Conservation (phyloP, 2,797 vertebrate genomes). For the Sebastes kiyomatsui region DNA sequence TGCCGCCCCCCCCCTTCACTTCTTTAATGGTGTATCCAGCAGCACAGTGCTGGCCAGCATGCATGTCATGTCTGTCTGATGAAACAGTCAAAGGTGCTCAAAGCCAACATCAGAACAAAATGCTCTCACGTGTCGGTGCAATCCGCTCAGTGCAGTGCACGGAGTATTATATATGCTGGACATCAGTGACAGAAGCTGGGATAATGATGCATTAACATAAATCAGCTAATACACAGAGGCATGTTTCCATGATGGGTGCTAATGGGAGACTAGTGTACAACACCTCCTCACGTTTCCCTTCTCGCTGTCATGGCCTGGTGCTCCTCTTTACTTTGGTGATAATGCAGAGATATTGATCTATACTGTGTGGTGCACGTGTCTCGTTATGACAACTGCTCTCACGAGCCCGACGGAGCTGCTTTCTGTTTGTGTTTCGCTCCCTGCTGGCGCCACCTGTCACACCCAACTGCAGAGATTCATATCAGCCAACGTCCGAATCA, state of each 20-base stretch:
- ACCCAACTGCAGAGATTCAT: slow-evolving; percentile 7
- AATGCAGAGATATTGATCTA: background rate
- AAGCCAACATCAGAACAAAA: background rate
- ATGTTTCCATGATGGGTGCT: background rate
- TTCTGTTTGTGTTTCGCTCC: slow-evolving; percentile 21
- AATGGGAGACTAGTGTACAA: background rate
- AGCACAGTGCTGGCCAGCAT: background rate
- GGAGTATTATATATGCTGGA: background rate
- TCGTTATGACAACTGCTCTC: slow-evolving; percentile 1
- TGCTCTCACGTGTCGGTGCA: background rate
- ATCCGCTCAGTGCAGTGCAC: background rate
- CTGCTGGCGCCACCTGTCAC: slow-evolving; percentile 36
- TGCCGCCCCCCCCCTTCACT: background rate
- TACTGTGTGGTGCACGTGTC: background rate
- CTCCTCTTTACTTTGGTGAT: background rate
- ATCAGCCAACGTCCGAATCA: background rate
- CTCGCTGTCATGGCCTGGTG: background rate
- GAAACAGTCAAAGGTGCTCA: background rate
- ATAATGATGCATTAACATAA: background rate
- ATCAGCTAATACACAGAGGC: background rate
- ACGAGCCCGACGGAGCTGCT: background rate
- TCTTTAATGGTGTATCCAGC: background rate
- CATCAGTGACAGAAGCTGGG: background rate
- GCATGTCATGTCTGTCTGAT: background rate
- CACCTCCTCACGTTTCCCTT: background rate